Base-by-base conservation (phyloP, 1,140 invertebrate species). In the Drosophila erecta region DNA sequence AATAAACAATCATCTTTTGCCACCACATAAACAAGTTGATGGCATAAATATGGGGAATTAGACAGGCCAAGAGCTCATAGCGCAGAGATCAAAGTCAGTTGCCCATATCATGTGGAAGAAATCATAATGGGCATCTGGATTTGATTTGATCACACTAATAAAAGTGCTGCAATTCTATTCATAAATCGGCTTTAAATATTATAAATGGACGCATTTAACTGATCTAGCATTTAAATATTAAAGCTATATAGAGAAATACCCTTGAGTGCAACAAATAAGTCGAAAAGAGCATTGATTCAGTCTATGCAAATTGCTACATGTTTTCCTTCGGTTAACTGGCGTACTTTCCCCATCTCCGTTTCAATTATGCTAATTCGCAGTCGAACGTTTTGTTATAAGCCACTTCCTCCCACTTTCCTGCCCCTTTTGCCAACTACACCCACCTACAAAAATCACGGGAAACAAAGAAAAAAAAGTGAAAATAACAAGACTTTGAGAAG, bases 301-400 rank as follows among this genome's bases (percentile, higher is more conserved):
- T 20, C 15, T 12, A 35, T 17, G 27, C 15, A 35, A n/a, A 7
- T 30, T 8, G 27, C 3, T 35, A 6, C 4, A 35, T n/a, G 17
- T 40, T 4, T 35, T 15, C 1, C 24, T 7, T 24, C 17, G 35
- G n/a, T 24, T 47, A 37, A 30, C 20, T 0, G 8, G 38, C 20
- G 6, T 17, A n/a, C 27, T 7, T 7, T 14, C 15, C 37, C 20
- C 4, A 2, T n/a, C 47, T 50, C 37, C 56, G 24, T 62, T 77
- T 71, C 53, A 81, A 76, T 87, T 85, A 87, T 86, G 83, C 70
- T 67, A 87, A 81, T 87, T 35, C 44, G 8, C 20, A 44, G 44
- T 74, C 81, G 81, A 86, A 87, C 76, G 69, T 59, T 78, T 81
- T 85, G 47, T 67, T 81, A 78, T 70, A 55, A 64, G 50, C 38